A percentile compares a stretch with the other conserved stretches of the same genome.
Conservation (phyloP, 2,797 vertebrate species). For the Xyrichtys novacula region DNA sequence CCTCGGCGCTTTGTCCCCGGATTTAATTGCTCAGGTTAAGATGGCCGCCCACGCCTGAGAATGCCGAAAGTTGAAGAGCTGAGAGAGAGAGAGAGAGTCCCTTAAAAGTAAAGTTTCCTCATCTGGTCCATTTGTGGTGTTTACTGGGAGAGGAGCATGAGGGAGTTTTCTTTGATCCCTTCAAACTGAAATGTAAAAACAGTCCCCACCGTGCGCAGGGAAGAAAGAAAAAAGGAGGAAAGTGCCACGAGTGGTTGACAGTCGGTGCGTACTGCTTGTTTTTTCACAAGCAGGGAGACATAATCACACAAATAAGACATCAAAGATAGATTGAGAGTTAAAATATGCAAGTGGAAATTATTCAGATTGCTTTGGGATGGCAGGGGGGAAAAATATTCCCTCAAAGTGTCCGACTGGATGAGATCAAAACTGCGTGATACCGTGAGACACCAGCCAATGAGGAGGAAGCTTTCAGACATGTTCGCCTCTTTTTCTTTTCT, state of each 20-base stretch:
- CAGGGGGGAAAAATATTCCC: constrained; percentile 84
- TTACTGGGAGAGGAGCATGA: constrained; percentile 74
- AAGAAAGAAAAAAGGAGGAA: constrained; percentile 53
- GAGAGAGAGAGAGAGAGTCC: too few species aligned
- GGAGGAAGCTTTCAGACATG: constrained; percentile 42
- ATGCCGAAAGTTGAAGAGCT: not conserved
- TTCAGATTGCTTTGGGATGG: constrained; percentile 85
- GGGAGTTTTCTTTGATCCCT: constrained; percentile 82
- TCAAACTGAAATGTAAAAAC: constrained; percentile 53
- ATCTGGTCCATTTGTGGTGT: constrained; percentile 51
- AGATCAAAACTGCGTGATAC: constrained; percentile 80
- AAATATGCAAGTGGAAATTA: constrained; percentile 86
- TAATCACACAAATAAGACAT: constrained; percentile 90
- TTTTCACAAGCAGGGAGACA: constrained; percentile 76
- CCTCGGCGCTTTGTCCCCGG: constrained; percentile 60
- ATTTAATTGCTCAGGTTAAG: constrained; percentile 86
- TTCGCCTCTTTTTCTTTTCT: constrained; percentile 18
- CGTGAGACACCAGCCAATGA: constrained; percentile 57
- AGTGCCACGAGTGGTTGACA: constrained; percentile 76
- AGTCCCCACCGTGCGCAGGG: constrained; percentile 71
- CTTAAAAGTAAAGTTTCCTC: constrained; percentile 26
- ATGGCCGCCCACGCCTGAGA: constrained; percentile 50
- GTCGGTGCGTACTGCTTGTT: constrained; percentile 68
- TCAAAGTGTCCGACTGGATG: constrained; percentile 83
- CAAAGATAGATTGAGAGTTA: constrained; percentile 87